These are phyloP conservation scores for Eupithecia dodoneata DNA, from an alignment of 2,888 invertebrate species.

Conservation along the genomic window DNA sequence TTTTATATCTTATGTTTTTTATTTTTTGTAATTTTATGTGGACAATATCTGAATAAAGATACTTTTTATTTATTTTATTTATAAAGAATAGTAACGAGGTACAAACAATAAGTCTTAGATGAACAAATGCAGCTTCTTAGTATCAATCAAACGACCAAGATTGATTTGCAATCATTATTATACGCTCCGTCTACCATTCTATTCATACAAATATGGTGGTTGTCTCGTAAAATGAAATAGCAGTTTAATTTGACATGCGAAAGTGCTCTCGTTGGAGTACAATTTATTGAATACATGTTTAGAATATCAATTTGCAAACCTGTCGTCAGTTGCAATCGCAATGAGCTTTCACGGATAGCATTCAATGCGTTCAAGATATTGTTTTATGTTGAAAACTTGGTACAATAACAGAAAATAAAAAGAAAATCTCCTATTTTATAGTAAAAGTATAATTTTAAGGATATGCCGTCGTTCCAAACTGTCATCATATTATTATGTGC, in stretches of 20 bases:
- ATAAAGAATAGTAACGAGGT: background rate
- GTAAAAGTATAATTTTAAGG: background rate
- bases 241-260: slow-evolving; percentile 45
- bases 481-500: background rate
- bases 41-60: too few species aligned
- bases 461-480: background rate
- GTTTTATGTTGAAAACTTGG: background rate
- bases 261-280: slow-evolving; percentile 38
- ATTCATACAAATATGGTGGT: slow-evolving; percentile 23
- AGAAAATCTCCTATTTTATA: background rate
- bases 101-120: background rate
- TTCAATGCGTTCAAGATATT: background rate
- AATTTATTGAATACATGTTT: slow-evolving; percentile 43
- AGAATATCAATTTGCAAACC: slow-evolving; percentile 32
- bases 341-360: slow-evolving; percentile 3
- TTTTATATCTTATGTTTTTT: too few species aligned
- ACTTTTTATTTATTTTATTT: too few species aligned
- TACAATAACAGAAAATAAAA: background rate
- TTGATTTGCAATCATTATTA: slow-evolving; percentile 21
- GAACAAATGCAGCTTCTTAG: background rate
- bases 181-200: slow-evolving; percentile 18
- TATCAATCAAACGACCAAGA: background rate
- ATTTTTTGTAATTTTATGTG: too few species aligned
- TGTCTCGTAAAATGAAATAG: slow-evolving; percentile 21
- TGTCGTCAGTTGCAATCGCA: background rate